Conservation (phyloP, 2,888 invertebrate genomes). For the Athalia cordata region DNA sequence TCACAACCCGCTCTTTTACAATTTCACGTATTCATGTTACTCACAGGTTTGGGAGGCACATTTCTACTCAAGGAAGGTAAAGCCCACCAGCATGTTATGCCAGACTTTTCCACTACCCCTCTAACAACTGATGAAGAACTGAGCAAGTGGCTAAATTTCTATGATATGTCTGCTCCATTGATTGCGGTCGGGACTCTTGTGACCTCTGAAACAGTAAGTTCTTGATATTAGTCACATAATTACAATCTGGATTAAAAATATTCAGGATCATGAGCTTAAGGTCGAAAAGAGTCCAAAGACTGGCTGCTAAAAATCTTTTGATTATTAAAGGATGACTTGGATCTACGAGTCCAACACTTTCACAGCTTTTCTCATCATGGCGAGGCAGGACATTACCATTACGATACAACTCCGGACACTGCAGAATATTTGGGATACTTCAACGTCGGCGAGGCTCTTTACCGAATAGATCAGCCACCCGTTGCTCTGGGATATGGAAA, state of each 20-base stretch:
- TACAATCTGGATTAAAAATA: neutral
- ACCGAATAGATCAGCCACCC: slow-evolving; percentile 85
- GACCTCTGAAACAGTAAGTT: slow-evolving; percentile 86
- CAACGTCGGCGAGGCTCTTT: slow-evolving; percentile 82
- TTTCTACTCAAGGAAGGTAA: slow-evolving; percentile 89
- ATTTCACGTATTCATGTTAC: neutral
- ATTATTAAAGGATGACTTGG: slow-evolving; percentile 80
- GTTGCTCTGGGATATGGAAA: slow-evolving; percentile 83
- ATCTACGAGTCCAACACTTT: slow-evolving; percentile 96
- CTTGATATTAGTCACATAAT: neutral
- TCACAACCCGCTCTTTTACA: too few relatives aligned
- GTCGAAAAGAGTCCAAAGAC: neutral
- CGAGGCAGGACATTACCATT: slow-evolving; percentile 97
- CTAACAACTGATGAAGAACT: slow-evolving; percentile 84
- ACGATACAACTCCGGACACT: slow-evolving; percentile 91
- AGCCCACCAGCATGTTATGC: slow-evolving; percentile 96
- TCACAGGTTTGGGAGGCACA: slow-evolving; percentile 88
- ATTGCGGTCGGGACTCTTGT: slow-evolving; percentile 91
- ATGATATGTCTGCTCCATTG: slow-evolving; percentile 92
- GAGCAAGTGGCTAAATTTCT: slow-evolving; percentile 93
- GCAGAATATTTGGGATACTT: slow-evolving; percentile 95
- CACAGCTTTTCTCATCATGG: slow-evolving; percentile 91
- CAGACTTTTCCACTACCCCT: slow-evolving; percentile 88
- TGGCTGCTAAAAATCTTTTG: slow-evolving; percentile 16
- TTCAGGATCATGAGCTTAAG: neutral